Evolutionary conservation across 2,113 vertebrate species (phyloP), one percentile per base, ranked within the genome.

Genomic region (Nibea coibor): DNA sequence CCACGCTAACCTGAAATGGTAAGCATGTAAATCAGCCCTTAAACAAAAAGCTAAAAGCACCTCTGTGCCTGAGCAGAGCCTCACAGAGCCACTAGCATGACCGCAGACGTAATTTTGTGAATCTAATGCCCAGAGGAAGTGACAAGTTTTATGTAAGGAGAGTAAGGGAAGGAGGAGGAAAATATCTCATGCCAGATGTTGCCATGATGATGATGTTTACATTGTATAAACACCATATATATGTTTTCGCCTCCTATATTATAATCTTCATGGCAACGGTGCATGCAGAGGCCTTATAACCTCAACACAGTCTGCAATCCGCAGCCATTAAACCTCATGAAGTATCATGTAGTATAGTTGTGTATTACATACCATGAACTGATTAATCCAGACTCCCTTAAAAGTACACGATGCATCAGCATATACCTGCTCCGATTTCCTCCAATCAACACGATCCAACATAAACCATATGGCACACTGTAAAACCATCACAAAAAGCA

Each of bases 401-500:
- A 70, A 71, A 77, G 47, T 5, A 20, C 3, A 16, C 43, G 26
- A 4, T 42, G 28, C 47, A 16, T 81, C 47, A 45, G 2, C 16
- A 70, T 59, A 28, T 28, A 53, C 57, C 47, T 43, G 19, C 35
- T 68, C 47, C 28, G 14, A 12, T 67, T 78, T 77, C 54, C 19
- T 47, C 51, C 28, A 78, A 57, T 70, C 74, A 77, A 42, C 59
- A 4, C 45, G 70, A 17, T 62, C 72, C 1, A 75, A 70, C 53
- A 66, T 56, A 64, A 64, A 59, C 45, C 80, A 80, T 53, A 45
- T 70, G 72, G 58, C 45, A 58, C 47, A 59, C 71, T 15, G 19
- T 76, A 82, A 87, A 87, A 61, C 62, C 64, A 78, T 83, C 65
- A 84, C 70, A 45, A 54, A 57, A 80, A 31, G 19, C 9, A 61